phyloP scores from a whole-genome alignment of 2,113 vertebrate species.

The Sigmodon hispidus region DNA sequence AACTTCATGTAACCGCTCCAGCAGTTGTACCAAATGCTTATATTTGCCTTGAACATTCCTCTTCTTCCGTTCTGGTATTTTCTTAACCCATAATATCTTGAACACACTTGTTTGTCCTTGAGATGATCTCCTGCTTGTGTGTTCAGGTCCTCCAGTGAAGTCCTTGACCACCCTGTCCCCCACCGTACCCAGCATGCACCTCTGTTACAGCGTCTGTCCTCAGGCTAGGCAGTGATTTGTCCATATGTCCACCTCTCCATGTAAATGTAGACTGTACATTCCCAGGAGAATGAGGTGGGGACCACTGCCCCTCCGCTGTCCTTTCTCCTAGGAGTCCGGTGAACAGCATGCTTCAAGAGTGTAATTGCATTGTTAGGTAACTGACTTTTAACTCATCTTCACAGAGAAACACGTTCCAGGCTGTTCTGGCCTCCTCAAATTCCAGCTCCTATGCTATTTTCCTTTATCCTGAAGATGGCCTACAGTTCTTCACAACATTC shows the following conservation, averaged over 20 bases:
- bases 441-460: constrained; percentile 91
- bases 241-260: not conserved
- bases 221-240: not conserved
- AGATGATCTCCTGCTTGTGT: not conserved
- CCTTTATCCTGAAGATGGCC: constrained; percentile 91
- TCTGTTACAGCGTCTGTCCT: not conserved
- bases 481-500: constrained; percentile 90
- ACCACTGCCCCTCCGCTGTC: too few species aligned
- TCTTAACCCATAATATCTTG: not conserved
- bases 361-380: constrained; percentile 17
- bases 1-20: not conserved
- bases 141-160: not conserved
- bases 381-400: constrained; percentile 57
- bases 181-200: too few species aligned
- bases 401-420: constrained; percentile 97
- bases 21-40: not conserved
- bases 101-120: not conserved
- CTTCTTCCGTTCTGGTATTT: not conserved
- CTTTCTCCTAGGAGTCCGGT: not conserved
- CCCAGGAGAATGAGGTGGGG: not conserved
- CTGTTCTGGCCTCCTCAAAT: constrained; percentile 91
- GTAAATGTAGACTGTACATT: not conserved
- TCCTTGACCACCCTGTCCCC: too few species aligned
- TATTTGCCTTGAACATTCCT: not conserved
- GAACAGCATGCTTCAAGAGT: not conserved